Percentiles rank a stretch among this genome's conserved stretches.
phyloP scores from a whole-genome alignment of 2,797 vertebrate species.

The Apodemus agrarius region DNA sequence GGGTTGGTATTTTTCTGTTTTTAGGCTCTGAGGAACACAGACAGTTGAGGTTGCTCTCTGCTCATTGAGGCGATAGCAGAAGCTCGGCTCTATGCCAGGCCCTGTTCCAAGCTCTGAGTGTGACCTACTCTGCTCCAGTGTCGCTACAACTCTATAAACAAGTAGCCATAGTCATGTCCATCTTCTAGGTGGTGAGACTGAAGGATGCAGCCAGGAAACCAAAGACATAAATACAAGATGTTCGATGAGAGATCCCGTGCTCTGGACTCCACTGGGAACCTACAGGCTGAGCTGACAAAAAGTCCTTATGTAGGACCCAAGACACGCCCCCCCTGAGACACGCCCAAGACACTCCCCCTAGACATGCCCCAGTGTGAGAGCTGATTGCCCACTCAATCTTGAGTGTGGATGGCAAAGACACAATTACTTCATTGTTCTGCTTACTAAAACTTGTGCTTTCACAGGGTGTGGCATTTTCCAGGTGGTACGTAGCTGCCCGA shows the following conservation, averaged over 20 bases:
- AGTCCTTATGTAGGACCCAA: not conserved
- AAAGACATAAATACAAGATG: not conserved
- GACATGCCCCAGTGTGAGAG: not conserved
- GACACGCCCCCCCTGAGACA: not conserved
- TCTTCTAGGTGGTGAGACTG: conserved; percentile 15
- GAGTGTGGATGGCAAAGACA: not conserved
- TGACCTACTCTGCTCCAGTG: conserved; percentile 9
- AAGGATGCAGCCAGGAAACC: not conserved
- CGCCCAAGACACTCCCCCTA: not conserved
- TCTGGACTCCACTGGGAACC: not conserved
- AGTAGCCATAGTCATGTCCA: not conserved
- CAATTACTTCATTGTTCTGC: conserved; percentile 24
- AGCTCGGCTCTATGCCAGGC: not conserved
- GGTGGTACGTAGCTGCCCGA: not conserved
- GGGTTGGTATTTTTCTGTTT: not conserved
- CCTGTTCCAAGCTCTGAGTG: not conserved
- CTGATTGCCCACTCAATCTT: not conserved
- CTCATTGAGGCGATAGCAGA: not conserved
- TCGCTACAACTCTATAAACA: not conserved
- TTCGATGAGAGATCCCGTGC: not conserved
- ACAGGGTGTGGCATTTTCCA: conserved; percentile 35
- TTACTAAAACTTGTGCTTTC: conserved; percentile 24
- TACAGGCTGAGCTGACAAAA: not conserved
- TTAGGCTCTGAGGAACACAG: not conserved
- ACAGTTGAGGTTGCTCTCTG: conserved; percentile 16